Conservation (phyloP, 2,888 invertebrate species). For the Meteorus cinctellus region DNA sequence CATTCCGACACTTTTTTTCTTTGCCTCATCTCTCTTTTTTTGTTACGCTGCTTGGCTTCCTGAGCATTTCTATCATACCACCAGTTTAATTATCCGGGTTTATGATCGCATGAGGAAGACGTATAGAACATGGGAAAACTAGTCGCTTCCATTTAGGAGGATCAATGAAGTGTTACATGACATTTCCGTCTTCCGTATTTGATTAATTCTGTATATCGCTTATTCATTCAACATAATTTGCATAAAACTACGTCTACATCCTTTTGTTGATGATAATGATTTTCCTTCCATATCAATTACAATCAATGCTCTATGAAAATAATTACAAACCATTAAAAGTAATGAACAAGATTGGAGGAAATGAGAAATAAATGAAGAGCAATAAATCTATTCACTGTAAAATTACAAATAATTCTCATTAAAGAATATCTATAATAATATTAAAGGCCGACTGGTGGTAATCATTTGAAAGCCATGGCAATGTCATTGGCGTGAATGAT, state of each 20-base stretch:
- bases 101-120: conserved; percentile 5
- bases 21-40: background rate
- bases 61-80: background rate
- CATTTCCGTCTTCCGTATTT: conserved; percentile 22
- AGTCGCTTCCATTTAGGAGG: conserved; percentile 8
- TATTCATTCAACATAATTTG: background rate
- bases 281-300: too few species aligned
- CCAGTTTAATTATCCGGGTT: conserved; percentile 7
- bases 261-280: too few species aligned
- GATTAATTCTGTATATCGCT: conserved; percentile 1
- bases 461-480: background rate
- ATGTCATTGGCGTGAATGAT: background rate
- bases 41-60: conserved; percentile 14
- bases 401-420: background rate
- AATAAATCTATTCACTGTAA: background rate
- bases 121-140: background rate
- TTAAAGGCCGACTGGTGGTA: background rate
- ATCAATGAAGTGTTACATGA: conserved; percentile 24
- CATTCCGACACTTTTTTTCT: background rate
- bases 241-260: too few species aligned
- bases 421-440: background rate
- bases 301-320: too few species aligned
- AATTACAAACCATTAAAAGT: background rate
- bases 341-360: background rate
- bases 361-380: background rate